These are phyloP conservation scores for Chironomus tepperi DNA, from an alignment of 1,140 invertebrate species.

Conservation along the genomic window DNA sequence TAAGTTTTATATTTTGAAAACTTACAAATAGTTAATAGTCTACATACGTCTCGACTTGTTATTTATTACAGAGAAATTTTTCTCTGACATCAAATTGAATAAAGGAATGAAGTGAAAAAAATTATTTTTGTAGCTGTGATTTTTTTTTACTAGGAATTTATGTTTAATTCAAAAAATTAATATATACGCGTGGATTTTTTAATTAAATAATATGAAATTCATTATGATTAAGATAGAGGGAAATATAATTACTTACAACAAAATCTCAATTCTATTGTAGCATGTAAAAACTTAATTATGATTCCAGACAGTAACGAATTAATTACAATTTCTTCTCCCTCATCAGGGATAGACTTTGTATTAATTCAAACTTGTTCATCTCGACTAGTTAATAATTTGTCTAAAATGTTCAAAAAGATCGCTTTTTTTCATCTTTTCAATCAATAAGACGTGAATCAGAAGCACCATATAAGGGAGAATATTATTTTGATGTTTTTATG, in stretches of 20 bases:
- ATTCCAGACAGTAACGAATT: neutral
- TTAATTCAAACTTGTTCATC: neutral
- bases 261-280: no score
- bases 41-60: slow-evolving; percentile 11
- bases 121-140: no score
- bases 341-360: no score
- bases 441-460: neutral
- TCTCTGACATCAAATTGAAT: neutral
- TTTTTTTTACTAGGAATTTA: no score
- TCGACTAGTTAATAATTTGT: neutral
- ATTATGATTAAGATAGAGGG: neutral
- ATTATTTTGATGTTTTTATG: no score
- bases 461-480: neutral
- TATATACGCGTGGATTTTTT: no score
- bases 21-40: slow-evolving; percentile 1
- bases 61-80: slow-evolving; percentile 24
- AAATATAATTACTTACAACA: neutral
- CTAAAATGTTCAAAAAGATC: neutral
- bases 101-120: neutral
- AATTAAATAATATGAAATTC: no score
- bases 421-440: no score
- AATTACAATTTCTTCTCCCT: neutral
- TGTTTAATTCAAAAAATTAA: no score
- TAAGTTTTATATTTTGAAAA: no score
- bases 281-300: no score